Conservation (phyloP, 2,888 invertebrate genomes). For the Brenthis hecate region DNA sequence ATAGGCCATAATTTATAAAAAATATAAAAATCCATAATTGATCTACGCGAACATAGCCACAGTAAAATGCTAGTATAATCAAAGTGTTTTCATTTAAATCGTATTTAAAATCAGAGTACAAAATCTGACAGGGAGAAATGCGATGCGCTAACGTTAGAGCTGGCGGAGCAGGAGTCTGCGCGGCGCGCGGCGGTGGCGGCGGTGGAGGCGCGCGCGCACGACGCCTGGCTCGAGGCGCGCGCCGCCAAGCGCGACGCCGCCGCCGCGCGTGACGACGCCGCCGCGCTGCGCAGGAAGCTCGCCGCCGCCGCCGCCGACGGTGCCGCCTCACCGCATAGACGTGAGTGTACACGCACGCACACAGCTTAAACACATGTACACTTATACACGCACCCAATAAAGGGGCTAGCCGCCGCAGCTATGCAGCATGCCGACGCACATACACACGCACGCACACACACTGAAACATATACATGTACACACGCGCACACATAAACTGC, state of each 20-base stretch:
- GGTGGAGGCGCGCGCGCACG: conserved; percentile 92
- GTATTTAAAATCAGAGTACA: too few relatives aligned
- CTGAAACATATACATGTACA: too few relatives aligned
- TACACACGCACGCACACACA: too few relatives aligned
- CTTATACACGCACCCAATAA: background rate
- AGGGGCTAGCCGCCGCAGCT: too few relatives aligned
- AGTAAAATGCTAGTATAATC: too few relatives aligned
- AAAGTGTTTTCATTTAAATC: too few relatives aligned
- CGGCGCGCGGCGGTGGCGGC: conserved; percentile 87
- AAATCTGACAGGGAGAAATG: conserved; percentile 80
- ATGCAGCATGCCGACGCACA: too few relatives aligned
- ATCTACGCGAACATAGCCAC: too few relatives aligned
- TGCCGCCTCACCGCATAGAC: conserved; percentile 59
- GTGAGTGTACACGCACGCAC: conserved; percentile 42
- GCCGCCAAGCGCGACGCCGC: conserved; percentile 92
- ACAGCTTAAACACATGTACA: background rate
- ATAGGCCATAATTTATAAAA: too few relatives aligned
- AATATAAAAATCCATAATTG: too few relatives aligned
- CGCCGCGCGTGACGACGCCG: conserved; percentile 82
- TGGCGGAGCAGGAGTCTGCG: conserved; percentile 90
- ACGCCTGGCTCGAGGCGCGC: conserved; percentile 92
- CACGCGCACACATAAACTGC: too few relatives aligned
- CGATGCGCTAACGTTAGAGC: conserved; percentile 89
- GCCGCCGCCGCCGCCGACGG: conserved; percentile 56
- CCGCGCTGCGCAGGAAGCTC: conserved; percentile 63